These are phyloP conservation scores for Temnothorax nylanderi DNA, from an alignment of 1,140 invertebrate species.

Conservation along the genomic window DNA sequence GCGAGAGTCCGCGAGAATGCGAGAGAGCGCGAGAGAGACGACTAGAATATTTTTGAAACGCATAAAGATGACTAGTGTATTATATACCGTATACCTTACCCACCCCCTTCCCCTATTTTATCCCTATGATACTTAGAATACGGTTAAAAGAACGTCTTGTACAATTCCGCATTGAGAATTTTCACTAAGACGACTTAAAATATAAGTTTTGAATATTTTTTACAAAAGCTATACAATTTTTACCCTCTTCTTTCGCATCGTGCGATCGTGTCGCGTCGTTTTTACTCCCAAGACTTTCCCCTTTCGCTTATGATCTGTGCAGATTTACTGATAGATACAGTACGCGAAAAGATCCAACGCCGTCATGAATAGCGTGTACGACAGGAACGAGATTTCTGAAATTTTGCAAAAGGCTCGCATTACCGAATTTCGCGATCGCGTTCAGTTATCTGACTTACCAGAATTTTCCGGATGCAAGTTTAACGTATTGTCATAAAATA, in stretches of 20 bases:
- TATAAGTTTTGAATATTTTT: constrained; percentile 84
- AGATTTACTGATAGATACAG: constrained; percentile 65
- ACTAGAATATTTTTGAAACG: constrained; percentile 76
- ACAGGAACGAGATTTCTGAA: constrained; percentile 70
- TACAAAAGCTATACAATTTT: constrained; percentile 75
- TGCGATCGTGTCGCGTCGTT: background rate
- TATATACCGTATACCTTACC: constrained; percentile 68
- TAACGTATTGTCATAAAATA: constrained; percentile 72
- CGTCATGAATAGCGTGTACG: constrained; percentile 76
- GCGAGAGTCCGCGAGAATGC: constrained; percentile 11
- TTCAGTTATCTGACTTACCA: constrained; percentile 67
- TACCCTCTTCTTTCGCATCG: constrained; percentile 55
- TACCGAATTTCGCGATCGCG: background rate
- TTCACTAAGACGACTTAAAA: constrained; percentile 79
- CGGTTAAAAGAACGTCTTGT: constrained; percentile 75
- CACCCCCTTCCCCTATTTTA: constrained; percentile 58
- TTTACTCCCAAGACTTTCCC: background rate
- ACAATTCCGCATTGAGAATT: constrained; percentile 79
- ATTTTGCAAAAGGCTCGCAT: constrained; percentile 27
- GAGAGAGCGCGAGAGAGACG: constrained; percentile 64
- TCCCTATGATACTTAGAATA: constrained; percentile 72
- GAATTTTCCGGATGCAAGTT: constrained; percentile 65
- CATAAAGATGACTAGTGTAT: constrained; percentile 75
- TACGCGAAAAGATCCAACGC: constrained; percentile 77
- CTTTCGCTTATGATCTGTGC: background rate